Evolutionary conservation across 2,113 vertebrate genomes (phyloP).

Genomic region (Myiopsitta monachus): DNA sequence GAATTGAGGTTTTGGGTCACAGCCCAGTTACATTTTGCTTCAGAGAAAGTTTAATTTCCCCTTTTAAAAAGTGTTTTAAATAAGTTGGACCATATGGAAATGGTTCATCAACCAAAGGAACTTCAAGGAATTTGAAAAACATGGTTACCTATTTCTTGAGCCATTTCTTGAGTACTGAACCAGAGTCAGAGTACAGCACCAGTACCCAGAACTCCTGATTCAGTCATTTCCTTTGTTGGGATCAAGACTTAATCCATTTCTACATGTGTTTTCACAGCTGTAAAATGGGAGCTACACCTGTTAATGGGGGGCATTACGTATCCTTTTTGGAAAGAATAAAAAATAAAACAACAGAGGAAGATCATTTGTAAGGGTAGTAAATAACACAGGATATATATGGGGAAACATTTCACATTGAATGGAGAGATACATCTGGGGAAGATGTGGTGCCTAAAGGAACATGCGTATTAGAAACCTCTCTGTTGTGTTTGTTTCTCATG

Average conservation of each 20-base stretch:
- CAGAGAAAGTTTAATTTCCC: constrained; percentile 30
- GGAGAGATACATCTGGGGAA: not conserved
- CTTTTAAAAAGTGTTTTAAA: constrained; percentile 32
- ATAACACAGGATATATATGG: not conserved
- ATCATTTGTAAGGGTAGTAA: not conserved
- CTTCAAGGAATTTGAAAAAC: not conserved
- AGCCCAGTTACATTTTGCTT: constrained; percentile 40
- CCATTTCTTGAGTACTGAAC: not conserved
- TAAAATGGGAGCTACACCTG: not conserved
- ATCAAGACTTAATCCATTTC: not conserved
- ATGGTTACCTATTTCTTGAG: constrained; percentile 1
- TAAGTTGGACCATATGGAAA: constrained; percentile 25
- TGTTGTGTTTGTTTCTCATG: not conserved
- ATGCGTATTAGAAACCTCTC: not conserved
- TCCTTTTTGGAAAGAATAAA: not conserved
- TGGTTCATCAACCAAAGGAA: not conserved
- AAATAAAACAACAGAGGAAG: not conserved
- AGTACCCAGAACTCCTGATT: not conserved
- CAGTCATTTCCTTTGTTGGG: constrained; percentile 31
- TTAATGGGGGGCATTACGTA: not conserved
- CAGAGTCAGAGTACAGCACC: not conserved
- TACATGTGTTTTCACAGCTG: constrained; percentile 52
- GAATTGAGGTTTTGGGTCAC: constrained; percentile 10
- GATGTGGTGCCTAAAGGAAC: not conserved
- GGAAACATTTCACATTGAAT: not conserved